Evolutionary conservation across 2,888 invertebrate genomes (phyloP).

Genomic region (Drosophila cognata): DNA sequence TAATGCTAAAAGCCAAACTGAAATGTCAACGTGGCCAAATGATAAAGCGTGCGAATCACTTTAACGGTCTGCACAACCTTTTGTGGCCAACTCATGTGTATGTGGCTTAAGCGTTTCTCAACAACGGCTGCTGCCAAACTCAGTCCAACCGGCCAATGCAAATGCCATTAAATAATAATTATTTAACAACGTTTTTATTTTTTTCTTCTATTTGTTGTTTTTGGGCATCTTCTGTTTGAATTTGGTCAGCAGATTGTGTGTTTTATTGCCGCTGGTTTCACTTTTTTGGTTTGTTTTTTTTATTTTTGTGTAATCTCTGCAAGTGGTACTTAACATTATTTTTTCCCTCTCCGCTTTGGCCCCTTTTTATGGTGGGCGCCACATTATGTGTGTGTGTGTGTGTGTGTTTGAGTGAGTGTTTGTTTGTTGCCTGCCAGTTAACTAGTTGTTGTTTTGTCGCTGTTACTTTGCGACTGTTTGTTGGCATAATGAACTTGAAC

Average conservation of each 20-base stretch:
- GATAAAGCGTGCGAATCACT: conserved; percentile 31
- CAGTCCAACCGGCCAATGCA: conserved; percentile 52
- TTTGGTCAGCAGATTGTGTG: conserved; percentile 45
- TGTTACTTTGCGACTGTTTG: conserved; percentile 20
- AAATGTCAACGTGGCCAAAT: conserved; percentile 52
- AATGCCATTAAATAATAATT: conserved; percentile 75
- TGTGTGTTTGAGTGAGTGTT: conserved; percentile 28
- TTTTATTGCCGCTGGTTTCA: conserved; percentile 58
- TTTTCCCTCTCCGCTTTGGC: conserved; percentile 19
- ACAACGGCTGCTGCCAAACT: conserved; percentile 22
- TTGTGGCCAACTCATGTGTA: conserved; percentile 43
- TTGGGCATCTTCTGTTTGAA: conserved; percentile 21
- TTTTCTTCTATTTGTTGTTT: conserved; percentile 4
- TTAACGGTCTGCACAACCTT: conserved; percentile 22
- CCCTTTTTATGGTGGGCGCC: conserved; percentile 43
- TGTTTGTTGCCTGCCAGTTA: conserved; percentile 32
- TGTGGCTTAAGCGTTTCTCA: conserved; percentile 34
- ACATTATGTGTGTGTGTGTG: conserved; percentile 6
- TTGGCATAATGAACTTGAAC: conserved; percentile 77
- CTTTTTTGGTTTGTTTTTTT: conserved; percentile 37
- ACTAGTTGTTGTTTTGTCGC: conserved; percentile 55
- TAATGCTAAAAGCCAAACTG: conserved; percentile 26
- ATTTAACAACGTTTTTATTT: conserved; percentile 57
- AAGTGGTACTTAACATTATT: conserved; percentile 66
- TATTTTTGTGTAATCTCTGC: conserved; percentile 70